phyloP scores from a whole-genome alignment of 2,888 invertebrate genomes.

The Cacoxenus indagator region DNA sequence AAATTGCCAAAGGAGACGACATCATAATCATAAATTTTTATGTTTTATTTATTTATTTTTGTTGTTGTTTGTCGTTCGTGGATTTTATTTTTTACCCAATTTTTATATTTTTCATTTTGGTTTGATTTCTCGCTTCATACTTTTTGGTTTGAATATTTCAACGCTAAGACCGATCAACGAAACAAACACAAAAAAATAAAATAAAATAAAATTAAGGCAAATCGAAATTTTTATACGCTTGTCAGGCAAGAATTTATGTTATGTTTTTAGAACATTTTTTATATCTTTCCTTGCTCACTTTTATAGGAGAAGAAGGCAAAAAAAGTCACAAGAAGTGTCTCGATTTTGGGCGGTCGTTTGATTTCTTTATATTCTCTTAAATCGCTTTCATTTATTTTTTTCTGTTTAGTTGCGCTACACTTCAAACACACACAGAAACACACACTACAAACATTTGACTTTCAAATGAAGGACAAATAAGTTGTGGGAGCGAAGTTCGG shows the following conservation, averaged over 20 bases:
- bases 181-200: neutral
- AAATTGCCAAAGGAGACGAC: slow-evolving; percentile 36
- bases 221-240: slow-evolving; percentile 45
- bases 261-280: slow-evolving; percentile 57
- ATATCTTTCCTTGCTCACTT: slow-evolving; percentile 36
- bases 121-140: slow-evolving; percentile 35
- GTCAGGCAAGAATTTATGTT: slow-evolving; percentile 58
- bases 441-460: slow-evolving; percentile 56
- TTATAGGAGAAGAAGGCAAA: slow-evolving; percentile 33
- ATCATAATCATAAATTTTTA: slow-evolving; percentile 52
- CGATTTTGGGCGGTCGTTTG: slow-evolving; percentile 1
- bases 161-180: neutral
- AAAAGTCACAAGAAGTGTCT: neutral
- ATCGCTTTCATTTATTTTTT: neutral
- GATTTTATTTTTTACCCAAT: slow-evolving; percentile 60
- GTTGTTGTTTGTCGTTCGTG: slow-evolving; percentile 27
- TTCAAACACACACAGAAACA: neutral
- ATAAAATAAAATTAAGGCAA: neutral
- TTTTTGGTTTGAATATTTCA: slow-evolving; percentile 40
- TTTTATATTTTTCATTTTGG: slow-evolving; percentile 29
- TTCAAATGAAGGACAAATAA: slow-evolving; percentile 65
- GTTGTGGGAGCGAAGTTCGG: slow-evolving; percentile 44
- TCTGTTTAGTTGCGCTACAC: neutral
- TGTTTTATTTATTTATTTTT: slow-evolving; percentile 33
- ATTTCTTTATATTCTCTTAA: slow-evolving; percentile 13